Evolutionary conservation across 2,797 vertebrate genomes (phyloP), one percentile per base, ranked within the genome.

Genomic region (Lemur catta): DNA sequence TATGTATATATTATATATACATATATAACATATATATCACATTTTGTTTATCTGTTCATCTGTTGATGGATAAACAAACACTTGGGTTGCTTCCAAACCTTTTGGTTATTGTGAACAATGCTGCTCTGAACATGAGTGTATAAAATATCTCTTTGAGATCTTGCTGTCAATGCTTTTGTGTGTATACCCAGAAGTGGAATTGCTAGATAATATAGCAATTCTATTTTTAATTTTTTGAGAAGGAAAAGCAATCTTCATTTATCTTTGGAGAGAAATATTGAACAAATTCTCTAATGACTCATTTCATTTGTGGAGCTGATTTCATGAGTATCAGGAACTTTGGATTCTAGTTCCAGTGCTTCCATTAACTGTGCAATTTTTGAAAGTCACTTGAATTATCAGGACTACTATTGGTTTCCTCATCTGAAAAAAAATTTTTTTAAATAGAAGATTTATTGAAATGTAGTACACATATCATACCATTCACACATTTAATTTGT

Each of bases 181-280:
- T 50, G 46, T 35, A 75, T 26, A 43, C 57, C 61, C 22, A 88
- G 26, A 91, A 52, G 41, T 72, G 30, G 30, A 90, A 71, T 55
- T 92, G 14, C 41, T 88, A 7, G 20, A 74, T 79, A 48, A 85
- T 38, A 18, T 26, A 50, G 22, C 38, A 94, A 93, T 82, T 92
- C n/a, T 59, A 41, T 59, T 92, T 76, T 84, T 55, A n/a, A 59
- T 7, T 81, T 93, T 93, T 61, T 78, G 48, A 86, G 71, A 67
- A 87, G 28, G 33, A 81, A 92, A 78, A 84, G 59, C 12, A 55
- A 55, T 69, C 38, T 85, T 95, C 38, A 38, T 59, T 96, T 93
- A 76, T 75, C 43, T 80, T 92, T 95, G 24, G 63, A 63, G 24
- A 76, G 91, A 94, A 87, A 75, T 61, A 82, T 7, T 91, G 52